Evolutionary conservation across 2,888 invertebrate genomes (phyloP).

Genomic region (Scaptomyza polygonia): DNA sequence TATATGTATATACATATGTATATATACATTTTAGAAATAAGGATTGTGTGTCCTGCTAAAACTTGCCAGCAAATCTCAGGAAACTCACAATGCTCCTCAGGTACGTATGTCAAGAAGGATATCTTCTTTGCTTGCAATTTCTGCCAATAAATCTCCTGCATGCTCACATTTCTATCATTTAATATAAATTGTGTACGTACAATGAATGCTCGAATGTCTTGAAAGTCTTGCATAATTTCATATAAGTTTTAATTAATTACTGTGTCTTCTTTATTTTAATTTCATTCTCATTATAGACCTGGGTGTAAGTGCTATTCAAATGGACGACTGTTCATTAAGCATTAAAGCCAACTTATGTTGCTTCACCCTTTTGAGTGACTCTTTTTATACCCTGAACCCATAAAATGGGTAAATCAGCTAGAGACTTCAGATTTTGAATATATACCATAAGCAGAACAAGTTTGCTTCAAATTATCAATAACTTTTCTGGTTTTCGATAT

Average conservation of each 20-base stretch:
- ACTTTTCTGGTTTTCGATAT: no score
- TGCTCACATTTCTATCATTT: slow-evolving; percentile 9
- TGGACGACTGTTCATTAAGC: no score
- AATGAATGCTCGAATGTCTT: slow-evolving; percentile 16
- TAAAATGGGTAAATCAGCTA: no score
- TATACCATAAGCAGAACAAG: no score
- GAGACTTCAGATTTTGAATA: no score
- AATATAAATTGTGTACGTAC: no score
- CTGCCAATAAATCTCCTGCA: slow-evolving; percentile 16
- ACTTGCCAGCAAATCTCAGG: slow-evolving; percentile 90
- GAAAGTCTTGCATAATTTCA: slow-evolving; percentile 1
- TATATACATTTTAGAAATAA: slow-evolving; percentile 86
- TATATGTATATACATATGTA: slow-evolving; percentile 4
- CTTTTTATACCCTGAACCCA: no score
- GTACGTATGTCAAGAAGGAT: slow-evolving; percentile 84
- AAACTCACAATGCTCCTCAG: slow-evolving; percentile 89
- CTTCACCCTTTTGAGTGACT: no score
- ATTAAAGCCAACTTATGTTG: no score
- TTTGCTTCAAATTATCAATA: no score
- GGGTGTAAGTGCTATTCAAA: neutral
- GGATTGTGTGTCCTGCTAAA: slow-evolving; percentile 91
- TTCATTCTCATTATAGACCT: neutral
- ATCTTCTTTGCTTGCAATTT: slow-evolving; percentile 8
- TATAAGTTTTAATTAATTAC: neutral
- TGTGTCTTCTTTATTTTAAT: neutral